Base-by-base conservation (phyloP, 2,797 vertebrate genomes). In the Pseudopleuronectes americanus region DNA sequence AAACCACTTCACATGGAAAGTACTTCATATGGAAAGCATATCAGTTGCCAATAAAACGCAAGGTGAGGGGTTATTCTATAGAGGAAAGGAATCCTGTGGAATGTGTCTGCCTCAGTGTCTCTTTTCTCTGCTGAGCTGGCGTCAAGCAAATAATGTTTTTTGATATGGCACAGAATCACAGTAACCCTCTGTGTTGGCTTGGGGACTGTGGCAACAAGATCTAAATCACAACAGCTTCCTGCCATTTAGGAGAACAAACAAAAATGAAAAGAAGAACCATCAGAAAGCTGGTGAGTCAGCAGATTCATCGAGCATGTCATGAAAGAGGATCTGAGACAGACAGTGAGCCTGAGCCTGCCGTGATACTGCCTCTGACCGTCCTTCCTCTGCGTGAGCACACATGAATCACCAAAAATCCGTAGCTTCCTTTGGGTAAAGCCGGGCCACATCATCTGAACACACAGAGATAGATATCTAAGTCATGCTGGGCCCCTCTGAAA, bases 1-100 rank as follows among this genome's bases (percentile, higher is more conserved):
- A 68, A 74, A 61, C 4, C 4, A 6, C 22, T 71, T 68, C 56
- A n/a, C 8, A 59, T 36, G 43, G 55, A 77, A 56, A 36, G 61
- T 19, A 41, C 23, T 48, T 79, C 78, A 76, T 74, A 77, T 81
- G 80, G 81, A 84, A 85, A 86, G 33, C 49, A 85, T 68, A 78
- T 81, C 59, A 68, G 23, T 28, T 3, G 41, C 61, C 57, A 53
- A 16, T 48, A 48, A 68, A 64, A 68, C 8, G 13, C 10, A 47
- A 71, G 64, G 21, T 43, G 53, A 51, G 59, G 31, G 33, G 38
- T 53, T 58, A 51, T 26, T 38, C 49, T 53, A 21, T n/a, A 38
- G 8, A 33, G 41, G 72, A 13, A 56, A 71, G 63, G 31, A 58
- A 56, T 54, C 62, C 17, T 48, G 45, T n/a, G n/a, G n/a, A n/a